Conservation (phyloP, 2,888 invertebrate species). For the Drosophila crucigera region DNA sequence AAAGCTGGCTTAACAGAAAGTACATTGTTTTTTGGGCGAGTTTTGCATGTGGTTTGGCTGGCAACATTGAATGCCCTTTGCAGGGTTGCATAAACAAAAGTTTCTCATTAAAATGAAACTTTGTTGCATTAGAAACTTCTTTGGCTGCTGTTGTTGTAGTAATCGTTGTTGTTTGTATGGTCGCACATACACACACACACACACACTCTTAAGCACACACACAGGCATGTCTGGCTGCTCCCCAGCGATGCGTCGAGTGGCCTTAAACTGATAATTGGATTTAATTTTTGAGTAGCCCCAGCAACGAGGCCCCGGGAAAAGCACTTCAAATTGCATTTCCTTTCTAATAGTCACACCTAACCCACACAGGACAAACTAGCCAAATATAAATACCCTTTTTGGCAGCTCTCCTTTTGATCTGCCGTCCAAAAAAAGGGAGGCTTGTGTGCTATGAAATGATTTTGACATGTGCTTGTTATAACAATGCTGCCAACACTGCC, state of each 20-base stretch:
- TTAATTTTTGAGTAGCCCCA: slow-evolving; percentile 75
- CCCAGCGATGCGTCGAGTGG: slow-evolving; percentile 50
- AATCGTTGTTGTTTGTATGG: slow-evolving; percentile 32
- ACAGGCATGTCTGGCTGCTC: slow-evolving; percentile 43
- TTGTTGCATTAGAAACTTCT: slow-evolving; percentile 67
- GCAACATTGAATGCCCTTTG: slow-evolving; percentile 20
- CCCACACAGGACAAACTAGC: slow-evolving; percentile 3
- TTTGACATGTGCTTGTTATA: slow-evolving; percentile 78
- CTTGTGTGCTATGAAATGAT: slow-evolving; percentile 66
- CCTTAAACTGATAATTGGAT: slow-evolving; percentile 80
- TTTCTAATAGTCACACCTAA: slow-evolving; percentile 62
- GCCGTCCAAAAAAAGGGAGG: slow-evolving; percentile 19
- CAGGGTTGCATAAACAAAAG: slow-evolving; percentile 70
- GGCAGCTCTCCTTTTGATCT: slow-evolving; percentile 63
- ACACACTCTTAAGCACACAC: slow-evolving; percentile 23
- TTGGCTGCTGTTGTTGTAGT: slow-evolving; percentile 37
- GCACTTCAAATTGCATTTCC: slow-evolving; percentile 57
- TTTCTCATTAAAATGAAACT: slow-evolving; percentile 80
- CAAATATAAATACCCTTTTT: slow-evolving; percentile 25
- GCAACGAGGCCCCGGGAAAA: slow-evolving; percentile 11
- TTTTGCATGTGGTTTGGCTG: slow-evolving; percentile 15
- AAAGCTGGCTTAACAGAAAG: slow-evolving; percentile 36
- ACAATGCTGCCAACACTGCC: slow-evolving; percentile 52
- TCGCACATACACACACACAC: slow-evolving; percentile 23
- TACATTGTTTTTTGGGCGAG: slow-evolving; percentile 30